Conservation (phyloP, 2,888 invertebrate species). For the Drosophila prostipennis region DNA sequence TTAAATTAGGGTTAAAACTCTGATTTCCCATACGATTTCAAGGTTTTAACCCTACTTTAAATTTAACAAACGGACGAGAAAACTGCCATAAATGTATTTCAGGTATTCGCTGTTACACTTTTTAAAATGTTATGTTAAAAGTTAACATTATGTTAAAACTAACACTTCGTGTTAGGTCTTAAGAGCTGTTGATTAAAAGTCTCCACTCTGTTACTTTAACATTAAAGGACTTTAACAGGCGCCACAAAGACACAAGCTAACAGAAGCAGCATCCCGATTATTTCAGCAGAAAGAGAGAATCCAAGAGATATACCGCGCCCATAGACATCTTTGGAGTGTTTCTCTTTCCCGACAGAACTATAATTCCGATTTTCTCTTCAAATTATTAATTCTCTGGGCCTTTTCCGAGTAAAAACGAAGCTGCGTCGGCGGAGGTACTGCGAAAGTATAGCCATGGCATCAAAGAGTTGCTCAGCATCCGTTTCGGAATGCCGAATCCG, state of each 20-base stretch:
- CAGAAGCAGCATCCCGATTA: slow-evolving; percentile 10
- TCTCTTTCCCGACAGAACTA: not conserved
- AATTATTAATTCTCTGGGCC: not conserved
- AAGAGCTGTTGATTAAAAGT: slow-evolving; percentile 7
- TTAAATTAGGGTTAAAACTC: too few relatives aligned
- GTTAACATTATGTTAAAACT: not conserved
- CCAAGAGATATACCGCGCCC: slow-evolving; percentile 32
- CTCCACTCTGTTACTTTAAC: slow-evolving; percentile 30
- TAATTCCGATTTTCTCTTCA: slow-evolving; percentile 1
- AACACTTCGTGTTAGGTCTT: not conserved
- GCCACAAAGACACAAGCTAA: slow-evolving; percentile 23
- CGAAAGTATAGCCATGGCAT: slow-evolving; percentile 22
- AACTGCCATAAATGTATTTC: too few relatives aligned
- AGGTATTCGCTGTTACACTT: too few relatives aligned
- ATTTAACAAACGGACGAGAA: too few relatives aligned
- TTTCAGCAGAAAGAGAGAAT: not conserved
- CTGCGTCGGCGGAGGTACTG: slow-evolving; percentile 21
- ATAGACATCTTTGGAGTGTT: slow-evolving; percentile 1
- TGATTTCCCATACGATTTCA: too few relatives aligned
- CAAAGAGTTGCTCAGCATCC: slow-evolving; percentile 41
- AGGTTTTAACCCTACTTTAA: too few relatives aligned
- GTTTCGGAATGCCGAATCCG: slow-evolving; percentile 17
- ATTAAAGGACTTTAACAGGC: not conserved
- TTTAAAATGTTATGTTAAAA: too few relatives aligned
- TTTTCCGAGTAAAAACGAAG: slow-evolving; percentile 16